A percentile compares a stretch with the other conserved stretches of the same genome.
Evolutionary conservation across 2,113 vertebrate genomes (phyloP).

Genomic region (Sinocyclocheilus anophthalmus): DNA sequence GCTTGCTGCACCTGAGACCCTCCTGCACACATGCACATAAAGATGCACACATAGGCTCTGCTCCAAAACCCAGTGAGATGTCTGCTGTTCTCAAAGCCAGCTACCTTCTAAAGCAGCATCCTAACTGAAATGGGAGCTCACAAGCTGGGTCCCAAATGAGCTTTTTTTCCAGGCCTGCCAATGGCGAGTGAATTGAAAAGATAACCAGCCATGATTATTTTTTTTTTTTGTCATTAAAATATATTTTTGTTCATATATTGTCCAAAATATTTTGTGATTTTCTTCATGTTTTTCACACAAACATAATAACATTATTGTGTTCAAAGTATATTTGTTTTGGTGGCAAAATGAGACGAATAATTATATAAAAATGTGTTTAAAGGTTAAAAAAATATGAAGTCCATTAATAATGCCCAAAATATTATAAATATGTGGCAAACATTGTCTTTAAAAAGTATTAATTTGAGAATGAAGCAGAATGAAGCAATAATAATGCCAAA

Average conservation of each 20-base stretch:
- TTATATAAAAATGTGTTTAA: no score
- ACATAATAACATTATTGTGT: no score
- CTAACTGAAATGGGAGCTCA: background rate
- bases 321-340: no score
- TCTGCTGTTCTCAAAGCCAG: background rate
- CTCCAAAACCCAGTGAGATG: slow-evolving; percentile 12
- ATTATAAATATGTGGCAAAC: no score
- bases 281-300: no score
- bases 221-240: no score
- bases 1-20: slow-evolving; percentile 38
- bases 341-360: no score
- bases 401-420: no score
- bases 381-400: no score
- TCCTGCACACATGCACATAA: slow-evolving; percentile 5
- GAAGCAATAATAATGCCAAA: background rate
- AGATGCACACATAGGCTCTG: background rate
- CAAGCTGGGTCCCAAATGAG: background rate
- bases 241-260: no score
- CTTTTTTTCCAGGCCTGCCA: background rate
- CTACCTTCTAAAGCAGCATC: slow-evolving; percentile 1
- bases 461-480: background rate
- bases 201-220: background rate
- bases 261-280: no score
- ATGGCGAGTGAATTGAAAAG: background rate
- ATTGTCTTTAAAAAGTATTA: no score